Conservation (phyloP, 2,888 invertebrate species). For the Drosophila paranaensis region DNA sequence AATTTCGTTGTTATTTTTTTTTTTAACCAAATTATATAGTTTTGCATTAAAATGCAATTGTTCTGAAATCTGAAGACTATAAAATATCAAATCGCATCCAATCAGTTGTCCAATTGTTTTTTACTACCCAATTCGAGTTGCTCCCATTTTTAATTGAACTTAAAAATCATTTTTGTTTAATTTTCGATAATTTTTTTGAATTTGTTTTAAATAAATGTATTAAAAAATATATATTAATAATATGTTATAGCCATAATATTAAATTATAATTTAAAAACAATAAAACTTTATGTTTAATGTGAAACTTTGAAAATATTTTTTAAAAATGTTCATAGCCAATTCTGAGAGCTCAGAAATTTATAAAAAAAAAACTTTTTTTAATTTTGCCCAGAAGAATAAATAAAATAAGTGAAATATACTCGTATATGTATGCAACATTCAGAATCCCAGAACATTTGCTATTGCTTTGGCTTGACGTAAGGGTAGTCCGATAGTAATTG, state of each 20-base stretch:
- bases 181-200: neutral
- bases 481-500: constrained; percentile 34
- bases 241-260: too few species aligned
- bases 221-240: too few species aligned
- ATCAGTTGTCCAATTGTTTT: neutral
- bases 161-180: neutral
- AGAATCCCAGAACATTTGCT: constrained; percentile 39
- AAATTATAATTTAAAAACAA: neutral
- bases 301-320: too few species aligned
- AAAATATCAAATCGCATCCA: neutral
- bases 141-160: neutral
- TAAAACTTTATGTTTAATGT: too few species aligned
- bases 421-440: constrained; percentile 4
- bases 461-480: constrained; percentile 15
- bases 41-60: constrained; percentile 16
- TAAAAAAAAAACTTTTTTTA: too few species aligned
- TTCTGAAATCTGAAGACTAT: constrained; percentile 35
- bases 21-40: constrained; percentile 22
- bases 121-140: neutral
- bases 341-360: too few species aligned
- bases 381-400: neutral
- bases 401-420: neutral
- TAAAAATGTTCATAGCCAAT: too few species aligned
- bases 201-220: neutral
- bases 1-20: constrained; percentile 10